Percentiles rank a stretch among this genome's conserved stretches.
These are phyloP conservation scores for Pluvialis apricaria DNA, from an alignment of 2,113 vertebrate species.

Conservation along the genomic window DNA sequence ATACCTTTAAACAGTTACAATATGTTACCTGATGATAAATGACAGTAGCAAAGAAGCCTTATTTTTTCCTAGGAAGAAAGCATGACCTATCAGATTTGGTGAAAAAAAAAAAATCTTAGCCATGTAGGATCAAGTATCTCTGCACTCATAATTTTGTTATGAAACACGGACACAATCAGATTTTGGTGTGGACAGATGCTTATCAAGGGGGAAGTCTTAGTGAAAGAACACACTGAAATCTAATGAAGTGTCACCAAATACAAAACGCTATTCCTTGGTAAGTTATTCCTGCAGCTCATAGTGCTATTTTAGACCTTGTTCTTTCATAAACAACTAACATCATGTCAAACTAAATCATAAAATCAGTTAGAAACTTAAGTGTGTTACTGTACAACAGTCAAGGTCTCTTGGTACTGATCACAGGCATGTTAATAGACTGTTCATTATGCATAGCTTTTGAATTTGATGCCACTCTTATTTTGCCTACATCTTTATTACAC, in stretches of 20 bases:
- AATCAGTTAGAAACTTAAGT: slow-evolving; percentile 13
- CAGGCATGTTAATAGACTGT: slow-evolving; percentile 3
- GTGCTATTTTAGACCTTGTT: background rate
- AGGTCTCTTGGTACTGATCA: slow-evolving; percentile 47
- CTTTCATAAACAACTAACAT: background rate
- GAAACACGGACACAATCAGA: background rate
- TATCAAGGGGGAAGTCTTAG: background rate
- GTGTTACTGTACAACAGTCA: background rate
- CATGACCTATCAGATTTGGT: background rate
- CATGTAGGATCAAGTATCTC: background rate
- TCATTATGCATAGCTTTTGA: slow-evolving; percentile 36
- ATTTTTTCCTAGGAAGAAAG: background rate
- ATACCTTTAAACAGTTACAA: background rate
- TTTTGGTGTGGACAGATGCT: background rate
- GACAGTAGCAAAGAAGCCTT: background rate
- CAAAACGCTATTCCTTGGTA: background rate
- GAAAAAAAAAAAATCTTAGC: background rate
- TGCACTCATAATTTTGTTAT: background rate
- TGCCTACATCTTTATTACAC: slow-evolving; percentile 5
- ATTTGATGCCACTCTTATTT: slow-evolving; percentile 33
- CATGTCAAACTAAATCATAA: background rate
- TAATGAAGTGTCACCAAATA: background rate
- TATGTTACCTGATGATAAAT: background rate
- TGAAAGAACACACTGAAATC: background rate
- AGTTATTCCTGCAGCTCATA: background rate